Percentiles rank a stretch among this genome's conserved stretches.
These are phyloP conservation scores for Dermochelys coriacea DNA, from an alignment of 2,797 vertebrate species.

Conservation along the genomic window DNA sequence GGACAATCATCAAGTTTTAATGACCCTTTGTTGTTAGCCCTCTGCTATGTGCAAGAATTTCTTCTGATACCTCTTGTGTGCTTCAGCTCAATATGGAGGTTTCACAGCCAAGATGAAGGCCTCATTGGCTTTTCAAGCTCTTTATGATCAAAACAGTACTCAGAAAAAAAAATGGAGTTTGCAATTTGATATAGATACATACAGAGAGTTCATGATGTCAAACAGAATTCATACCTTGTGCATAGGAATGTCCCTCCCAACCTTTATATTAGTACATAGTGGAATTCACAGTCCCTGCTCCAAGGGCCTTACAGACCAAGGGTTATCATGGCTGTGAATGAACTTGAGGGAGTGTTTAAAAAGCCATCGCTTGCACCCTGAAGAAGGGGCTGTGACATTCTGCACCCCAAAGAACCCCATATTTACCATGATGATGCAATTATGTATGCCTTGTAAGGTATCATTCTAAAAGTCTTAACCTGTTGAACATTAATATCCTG, in stretches of 20 bases:
- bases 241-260: not conserved
- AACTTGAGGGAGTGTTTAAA: not conserved
- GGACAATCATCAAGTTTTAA: not conserved
- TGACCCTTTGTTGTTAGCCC: not conserved
- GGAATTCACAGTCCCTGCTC: not conserved
- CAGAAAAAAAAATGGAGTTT: not conserved
- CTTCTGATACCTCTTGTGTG: fast-evolving
- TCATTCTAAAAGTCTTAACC: too few relatives aligned
- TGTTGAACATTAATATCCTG: too few relatives aligned
- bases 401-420: too few relatives aligned
- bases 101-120: not conserved
- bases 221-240: not conserved
- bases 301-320: not conserved
- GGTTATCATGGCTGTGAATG: not conserved
- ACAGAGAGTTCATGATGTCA: not conserved
- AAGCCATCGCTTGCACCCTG: not conserved
- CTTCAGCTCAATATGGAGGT: not conserved
- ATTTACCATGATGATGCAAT: too few relatives aligned
- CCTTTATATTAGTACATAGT: too few relatives aligned
- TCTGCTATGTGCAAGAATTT: not conserved
- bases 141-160: not conserved
- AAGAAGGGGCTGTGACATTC: not conserved
- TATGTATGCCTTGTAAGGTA: too few relatives aligned
- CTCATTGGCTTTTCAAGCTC: not conserved
- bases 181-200: not conserved